Conservation (phyloP, 2,888 invertebrate species). For the Melipona beecheii region DNA sequence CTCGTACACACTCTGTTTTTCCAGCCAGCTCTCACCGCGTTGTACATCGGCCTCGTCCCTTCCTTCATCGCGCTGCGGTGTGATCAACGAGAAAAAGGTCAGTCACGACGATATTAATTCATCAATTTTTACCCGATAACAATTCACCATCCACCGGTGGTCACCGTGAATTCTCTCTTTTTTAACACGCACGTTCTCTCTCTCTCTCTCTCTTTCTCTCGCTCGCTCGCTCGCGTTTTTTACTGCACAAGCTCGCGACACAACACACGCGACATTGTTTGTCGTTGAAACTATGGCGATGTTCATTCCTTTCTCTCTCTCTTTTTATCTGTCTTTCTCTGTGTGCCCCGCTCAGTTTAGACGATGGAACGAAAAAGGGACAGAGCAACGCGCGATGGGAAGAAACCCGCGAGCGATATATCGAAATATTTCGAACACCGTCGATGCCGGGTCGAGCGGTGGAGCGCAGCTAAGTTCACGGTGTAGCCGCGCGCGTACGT, state of each 20-base stretch:
- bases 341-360: no score
- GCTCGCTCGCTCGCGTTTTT: no score
- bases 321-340: no score
- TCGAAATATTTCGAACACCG: not conserved
- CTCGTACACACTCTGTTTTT: conserved; percentile 44
- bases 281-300: not conserved
- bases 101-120: conserved; percentile 13
- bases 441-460: not conserved
- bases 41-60: conserved; percentile 29
- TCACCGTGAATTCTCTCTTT: not conserved
- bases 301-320: not conserved
- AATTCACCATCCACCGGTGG: not conserved
- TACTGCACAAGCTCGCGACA: not conserved
- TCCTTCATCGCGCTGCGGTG: conserved; percentile 11
- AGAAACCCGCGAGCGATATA: not conserved
- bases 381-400: not conserved
- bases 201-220: no score
- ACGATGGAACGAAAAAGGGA: not conserved
- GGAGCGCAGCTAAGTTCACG: conserved; percentile 17
- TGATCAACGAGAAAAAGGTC: conserved; percentile 40
- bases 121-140: no score
- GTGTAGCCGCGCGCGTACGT: not conserved
- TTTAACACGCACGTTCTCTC: not conserved
- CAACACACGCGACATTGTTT: not conserved
- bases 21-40: conserved; percentile 31